A percentile compares a stretch with the other conserved stretches of the same genome.
These are phyloP conservation scores for Hirtodrosophila confusa DNA, from an alignment of 2,888 invertebrate species.

Conservation along the genomic window DNA sequence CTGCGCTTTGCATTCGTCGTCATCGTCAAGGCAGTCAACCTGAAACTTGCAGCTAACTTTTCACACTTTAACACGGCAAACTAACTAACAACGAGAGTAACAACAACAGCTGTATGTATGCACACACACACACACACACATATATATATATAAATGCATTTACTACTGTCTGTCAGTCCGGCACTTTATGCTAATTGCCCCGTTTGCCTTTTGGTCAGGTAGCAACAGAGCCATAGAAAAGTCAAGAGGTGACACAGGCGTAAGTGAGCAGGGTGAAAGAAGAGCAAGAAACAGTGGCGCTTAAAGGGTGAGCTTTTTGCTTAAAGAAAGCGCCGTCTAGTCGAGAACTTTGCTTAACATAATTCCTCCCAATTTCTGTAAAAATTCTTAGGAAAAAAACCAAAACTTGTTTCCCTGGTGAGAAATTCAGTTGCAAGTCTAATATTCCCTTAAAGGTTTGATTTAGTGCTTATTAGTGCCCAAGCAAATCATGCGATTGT, in stretches of 20 bases:
- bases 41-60: conserved; percentile 58
- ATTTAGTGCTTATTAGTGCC: too few relatives aligned
- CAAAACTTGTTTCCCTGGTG: too few relatives aligned
- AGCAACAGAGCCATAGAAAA: conserved; percentile 42
- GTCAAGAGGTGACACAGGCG: conserved; percentile 35
- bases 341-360: too few relatives aligned
- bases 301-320: conserved; percentile 1
- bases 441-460: too few relatives aligned
- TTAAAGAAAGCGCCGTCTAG: background rate
- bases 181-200: conserved; percentile 77
- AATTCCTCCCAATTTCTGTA: too few relatives aligned
- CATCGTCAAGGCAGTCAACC: conserved; percentile 57
- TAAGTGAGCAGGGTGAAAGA: conserved; percentile 20
- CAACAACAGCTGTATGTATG: conserved; percentile 10
- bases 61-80: conserved; percentile 49
- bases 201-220: conserved; percentile 73
- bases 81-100: conserved; percentile 30
- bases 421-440: too few relatives aligned
- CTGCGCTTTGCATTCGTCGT: conserved; percentile 38
- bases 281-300: background rate
- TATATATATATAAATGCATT: conserved; percentile 17
- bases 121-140: conserved; percentile 13
- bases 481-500: too few relatives aligned
- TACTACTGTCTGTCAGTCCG: conserved; percentile 34
- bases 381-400: too few relatives aligned